Conservation (phyloP, 1,140 invertebrate genomes). For the Drosophila tsacasi region DNA sequence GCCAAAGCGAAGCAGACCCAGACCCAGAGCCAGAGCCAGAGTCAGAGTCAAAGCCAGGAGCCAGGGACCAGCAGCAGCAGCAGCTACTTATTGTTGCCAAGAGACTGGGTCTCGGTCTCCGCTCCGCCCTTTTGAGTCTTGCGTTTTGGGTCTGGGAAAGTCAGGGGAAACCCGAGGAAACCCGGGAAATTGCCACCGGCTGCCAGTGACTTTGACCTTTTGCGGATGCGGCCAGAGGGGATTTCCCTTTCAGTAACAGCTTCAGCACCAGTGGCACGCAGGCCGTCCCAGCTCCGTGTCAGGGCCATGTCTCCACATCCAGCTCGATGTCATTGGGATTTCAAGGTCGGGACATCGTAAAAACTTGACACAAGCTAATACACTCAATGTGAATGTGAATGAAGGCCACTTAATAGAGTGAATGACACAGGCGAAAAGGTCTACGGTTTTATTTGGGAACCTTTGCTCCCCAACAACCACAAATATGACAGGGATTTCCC, state of each 20-base stretch:
- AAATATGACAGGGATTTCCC: too few relatives aligned
- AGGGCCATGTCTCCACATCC: constrained; percentile 10
- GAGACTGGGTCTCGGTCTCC: constrained; percentile 24
- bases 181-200: constrained; percentile 35
- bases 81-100: constrained; percentile 73
- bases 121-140: constrained; percentile 19
- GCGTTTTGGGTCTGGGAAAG: constrained; percentile 10
- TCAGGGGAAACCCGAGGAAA: constrained; percentile 15
- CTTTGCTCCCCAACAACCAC: background rate
- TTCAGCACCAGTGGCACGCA: constrained; percentile 27
- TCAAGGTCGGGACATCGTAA: constrained; percentile 68
- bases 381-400: constrained; percentile 17
- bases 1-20: constrained; percentile 3
- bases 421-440: background rate
- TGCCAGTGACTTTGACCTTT: constrained; percentile 68
- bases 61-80: constrained; percentile 24
- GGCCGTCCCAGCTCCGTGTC: constrained; percentile 46
- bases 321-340: constrained; percentile 31
- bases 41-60: constrained; percentile 19
- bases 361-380: constrained; percentile 55
- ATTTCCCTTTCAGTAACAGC: constrained; percentile 41
- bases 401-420: constrained; percentile 14
- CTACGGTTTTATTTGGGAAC: background rate
- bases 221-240: constrained; percentile 25
- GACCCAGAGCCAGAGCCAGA: constrained; percentile 1